These are phyloP conservation scores for Sphecodes monilicornis DNA, from an alignment of 2,888 invertebrate genomes.

Conservation along the genomic window DNA sequence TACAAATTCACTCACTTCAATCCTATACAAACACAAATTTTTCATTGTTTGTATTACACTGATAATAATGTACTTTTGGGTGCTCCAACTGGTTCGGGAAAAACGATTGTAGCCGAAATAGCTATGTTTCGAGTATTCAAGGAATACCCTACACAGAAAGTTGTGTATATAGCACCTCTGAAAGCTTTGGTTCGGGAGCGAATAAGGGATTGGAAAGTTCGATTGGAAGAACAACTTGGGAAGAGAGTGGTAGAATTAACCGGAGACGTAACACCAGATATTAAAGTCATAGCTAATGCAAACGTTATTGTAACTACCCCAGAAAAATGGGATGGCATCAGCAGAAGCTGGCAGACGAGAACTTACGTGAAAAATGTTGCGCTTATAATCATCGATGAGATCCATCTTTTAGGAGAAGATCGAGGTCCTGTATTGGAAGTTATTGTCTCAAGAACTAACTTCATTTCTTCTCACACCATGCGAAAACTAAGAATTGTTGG, in stretches of 20 bases:
- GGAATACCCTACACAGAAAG: conserved; percentile 91
- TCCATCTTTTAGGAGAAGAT: conserved; percentile 97
- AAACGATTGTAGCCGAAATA: conserved; percentile 99
- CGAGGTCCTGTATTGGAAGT: conserved; percentile 97
- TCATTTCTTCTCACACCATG: conserved; percentile 95
- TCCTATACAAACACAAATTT: conserved; percentile 99
- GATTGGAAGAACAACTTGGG: conserved; percentile 90
- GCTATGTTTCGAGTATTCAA: conserved; percentile 97
- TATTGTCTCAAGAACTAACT: conserved; percentile 98
- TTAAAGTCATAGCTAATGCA: conserved; percentile 92
- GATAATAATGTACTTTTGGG: conserved; percentile 97
- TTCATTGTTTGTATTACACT: conserved; percentile 97
- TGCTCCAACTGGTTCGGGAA: conserved; percentile 98
- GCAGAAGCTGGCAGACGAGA: conserved; percentile 98
- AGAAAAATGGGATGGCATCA: conserved; percentile 99
- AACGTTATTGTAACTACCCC: conserved; percentile 99
- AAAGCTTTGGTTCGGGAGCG: conserved; percentile 99
- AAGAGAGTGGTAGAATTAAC: conserved; percentile 98
- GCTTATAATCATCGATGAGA: conserved; percentile 98
- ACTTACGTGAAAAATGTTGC: conserved; percentile 96
- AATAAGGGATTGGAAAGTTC: conserved; percentile 96
- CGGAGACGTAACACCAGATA: conserved; percentile 95
- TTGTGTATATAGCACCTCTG: conserved; percentile 99
- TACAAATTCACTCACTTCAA: conserved; percentile 98
- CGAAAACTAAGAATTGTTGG: conserved; percentile 95